Conservation (phyloP, 53 echinoderm and acorn worm genomes). For the Pentamera pediparva region DNA sequence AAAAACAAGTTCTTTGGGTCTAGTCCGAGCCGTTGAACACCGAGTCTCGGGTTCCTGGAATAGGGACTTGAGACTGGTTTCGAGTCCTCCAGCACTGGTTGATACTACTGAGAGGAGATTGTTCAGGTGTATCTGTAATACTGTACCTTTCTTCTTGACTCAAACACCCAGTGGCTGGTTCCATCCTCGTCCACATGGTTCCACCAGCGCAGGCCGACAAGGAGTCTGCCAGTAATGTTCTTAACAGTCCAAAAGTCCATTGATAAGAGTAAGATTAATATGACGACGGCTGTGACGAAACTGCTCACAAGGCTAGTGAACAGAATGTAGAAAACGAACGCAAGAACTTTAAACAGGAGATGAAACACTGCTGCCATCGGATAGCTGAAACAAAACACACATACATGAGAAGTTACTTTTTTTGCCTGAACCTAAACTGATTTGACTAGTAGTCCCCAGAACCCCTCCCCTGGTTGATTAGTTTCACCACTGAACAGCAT, state of each 20-base stretch:
- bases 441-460: too few relatives aligned
- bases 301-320: constrained; percentile 53
- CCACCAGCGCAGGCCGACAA: constrained; percentile 99
- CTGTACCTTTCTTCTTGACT: constrained; percentile 59
- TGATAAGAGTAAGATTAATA: constrained; percentile 68
- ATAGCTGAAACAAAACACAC: constrained; percentile 48
- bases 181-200: constrained; percentile 97
- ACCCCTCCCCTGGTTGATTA: too few relatives aligned
- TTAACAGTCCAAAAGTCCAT: constrained; percentile 96
- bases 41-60: too few relatives aligned
- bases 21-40: too few relatives aligned
- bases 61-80: too few relatives aligned
- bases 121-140: too few relatives aligned
- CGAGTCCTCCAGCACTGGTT: too few relatives aligned
- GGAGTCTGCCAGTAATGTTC: constrained; percentile 77
- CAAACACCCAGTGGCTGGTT: constrained; percentile 91
- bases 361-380: constrained; percentile 80
- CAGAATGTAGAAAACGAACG: constrained; percentile 61
- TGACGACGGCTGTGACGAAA: constrained; percentile 72
- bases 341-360: constrained; percentile 74
- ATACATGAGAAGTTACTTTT: too few relatives aligned
- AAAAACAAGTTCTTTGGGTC: too few relatives aligned
- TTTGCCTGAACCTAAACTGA: not conserved
- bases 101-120: too few relatives aligned
- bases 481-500: too few relatives aligned